A percentile compares a stretch with the other conserved stretches of the same genome.
These are phyloP conservation scores for Zeus faber DNA, from an alignment of 2,113 vertebrate genomes.

Conservation along the genomic window DNA sequence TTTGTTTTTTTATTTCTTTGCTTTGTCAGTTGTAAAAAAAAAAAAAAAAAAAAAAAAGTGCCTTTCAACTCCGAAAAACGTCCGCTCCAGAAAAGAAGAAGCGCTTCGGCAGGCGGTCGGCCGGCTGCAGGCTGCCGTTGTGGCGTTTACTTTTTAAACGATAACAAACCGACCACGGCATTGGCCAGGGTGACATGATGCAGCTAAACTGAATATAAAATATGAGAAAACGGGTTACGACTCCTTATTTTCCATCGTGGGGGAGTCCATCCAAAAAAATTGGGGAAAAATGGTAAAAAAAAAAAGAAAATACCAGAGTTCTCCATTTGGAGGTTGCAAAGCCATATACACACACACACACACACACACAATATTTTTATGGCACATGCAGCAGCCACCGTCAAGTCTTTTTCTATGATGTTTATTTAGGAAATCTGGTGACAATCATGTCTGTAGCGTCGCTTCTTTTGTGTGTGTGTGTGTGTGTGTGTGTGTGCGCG, in stretches of 20 bases:
- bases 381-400: slow-evolving; percentile 1
- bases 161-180: background rate
- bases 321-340: background rate
- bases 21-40: slow-evolving; percentile 17
- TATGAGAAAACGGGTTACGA: too few relatives aligned
- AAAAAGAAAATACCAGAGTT: background rate
- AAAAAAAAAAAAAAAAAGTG: slow-evolving; percentile 40
- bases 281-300: background rate
- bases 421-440: slow-evolving; percentile 17
- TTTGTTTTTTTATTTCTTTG: slow-evolving; percentile 3
- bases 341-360: background rate
- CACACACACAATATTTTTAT: slow-evolving; percentile 13
- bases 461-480: slow-evolving; percentile 20
- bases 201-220: background rate
- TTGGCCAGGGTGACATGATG: background rate
- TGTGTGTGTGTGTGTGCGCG: slow-evolving; percentile 20
- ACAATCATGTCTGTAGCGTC: slow-evolving; percentile 44
- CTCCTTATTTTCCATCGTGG: too few relatives aligned
- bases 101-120: too few relatives aligned
- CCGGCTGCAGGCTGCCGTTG: too few relatives aligned
- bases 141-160: too few relatives aligned
- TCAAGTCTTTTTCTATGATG: slow-evolving; percentile 28
- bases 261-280: too few relatives aligned
- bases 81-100: background rate
- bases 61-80: slow-evolving; percentile 46